A percentile compares a stretch with the other conserved stretches of the same genome.
These are phyloP conservation scores for Stichopus chloronotus DNA, from an alignment of 35 echinoderm and acorn worm genomes.

Conservation along the genomic window DNA sequence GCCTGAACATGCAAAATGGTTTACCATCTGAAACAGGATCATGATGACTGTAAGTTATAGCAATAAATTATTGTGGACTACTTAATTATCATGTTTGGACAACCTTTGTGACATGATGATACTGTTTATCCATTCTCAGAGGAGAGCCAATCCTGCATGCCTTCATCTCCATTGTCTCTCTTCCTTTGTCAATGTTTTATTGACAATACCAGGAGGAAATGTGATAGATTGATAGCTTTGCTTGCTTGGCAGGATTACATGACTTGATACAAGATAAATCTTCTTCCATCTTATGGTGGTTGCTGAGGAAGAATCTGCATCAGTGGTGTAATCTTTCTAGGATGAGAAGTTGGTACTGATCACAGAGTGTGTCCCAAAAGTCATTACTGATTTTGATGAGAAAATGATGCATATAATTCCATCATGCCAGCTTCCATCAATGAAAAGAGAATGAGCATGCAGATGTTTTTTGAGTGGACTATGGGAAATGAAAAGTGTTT, in stretches of 20 bases:
- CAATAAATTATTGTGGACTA: background rate
- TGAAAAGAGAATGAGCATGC: too few species aligned
- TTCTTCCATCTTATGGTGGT: background rate
- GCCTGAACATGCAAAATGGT: too few species aligned
- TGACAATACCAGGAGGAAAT: background rate
- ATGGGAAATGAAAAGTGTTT: too few species aligned
- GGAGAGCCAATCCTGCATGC: background rate
- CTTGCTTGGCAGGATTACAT: constrained; percentile 13
- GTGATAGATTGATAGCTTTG: background rate
- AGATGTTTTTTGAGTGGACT: too few species aligned
- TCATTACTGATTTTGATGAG: too few species aligned
- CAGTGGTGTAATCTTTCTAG: background rate
- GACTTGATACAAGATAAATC: background rate
- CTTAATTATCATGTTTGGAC: background rate
- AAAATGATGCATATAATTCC: too few species aligned
- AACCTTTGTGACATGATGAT: constrained; percentile 33
- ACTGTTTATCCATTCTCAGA: constrained; percentile 60
- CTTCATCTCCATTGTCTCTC: background rate
- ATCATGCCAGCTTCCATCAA: too few species aligned
- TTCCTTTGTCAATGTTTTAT: constrained; percentile 48
- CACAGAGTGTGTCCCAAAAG: background rate
- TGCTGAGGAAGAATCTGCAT: background rate
- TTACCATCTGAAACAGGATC: too few species aligned
- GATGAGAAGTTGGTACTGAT: constrained; percentile 57
- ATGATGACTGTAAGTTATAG: too few species aligned